Evolutionary conservation across 2,113 vertebrate genomes (phyloP).

Genomic region (Noturus placidus): DNA sequence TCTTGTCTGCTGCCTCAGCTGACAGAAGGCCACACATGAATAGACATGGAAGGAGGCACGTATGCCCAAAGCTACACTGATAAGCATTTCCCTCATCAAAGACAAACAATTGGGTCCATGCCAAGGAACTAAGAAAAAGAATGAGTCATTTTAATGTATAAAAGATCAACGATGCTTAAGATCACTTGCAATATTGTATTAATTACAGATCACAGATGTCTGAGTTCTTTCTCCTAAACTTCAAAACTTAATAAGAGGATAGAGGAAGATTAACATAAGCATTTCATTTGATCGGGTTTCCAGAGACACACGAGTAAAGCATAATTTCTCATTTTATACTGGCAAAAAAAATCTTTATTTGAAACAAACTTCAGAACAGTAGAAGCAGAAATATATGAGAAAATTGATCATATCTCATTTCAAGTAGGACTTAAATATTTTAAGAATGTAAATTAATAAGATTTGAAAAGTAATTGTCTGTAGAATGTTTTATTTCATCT

Average conservation of each 20-base stretch:
- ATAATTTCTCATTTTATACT: neutral
- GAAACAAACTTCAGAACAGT: neutral
- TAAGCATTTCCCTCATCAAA: slow-evolving; percentile 64
- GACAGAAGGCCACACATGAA: slow-evolving; percentile 61
- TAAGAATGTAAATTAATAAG: neutral
- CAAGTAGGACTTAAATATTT: neutral
- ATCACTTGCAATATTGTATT: neutral
- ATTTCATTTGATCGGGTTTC: neutral
- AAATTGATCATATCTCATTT: neutral
- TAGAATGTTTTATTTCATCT: neutral
- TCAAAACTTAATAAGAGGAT: neutral
- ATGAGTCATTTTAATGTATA: slow-evolving; percentile 4
- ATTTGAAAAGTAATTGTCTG: neutral
- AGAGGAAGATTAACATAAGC: neutral
- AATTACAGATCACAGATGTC: neutral
- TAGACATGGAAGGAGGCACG: slow-evolving; percentile 48
- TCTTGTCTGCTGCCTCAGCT: slow-evolving; percentile 44
- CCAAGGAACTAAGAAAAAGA: slow-evolving; percentile 21
- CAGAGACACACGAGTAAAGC: neutral
- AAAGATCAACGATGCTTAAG: neutral
- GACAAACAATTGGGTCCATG: slow-evolving; percentile 53
- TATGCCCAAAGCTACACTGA: slow-evolving; percentile 47
- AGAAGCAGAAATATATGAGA: neutral
- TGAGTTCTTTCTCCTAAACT: neutral
- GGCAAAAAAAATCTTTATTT: neutral